Evolutionary conservation across 2,113 vertebrate genomes (phyloP).

Genomic region (Callaeas wilsoni): DNA sequence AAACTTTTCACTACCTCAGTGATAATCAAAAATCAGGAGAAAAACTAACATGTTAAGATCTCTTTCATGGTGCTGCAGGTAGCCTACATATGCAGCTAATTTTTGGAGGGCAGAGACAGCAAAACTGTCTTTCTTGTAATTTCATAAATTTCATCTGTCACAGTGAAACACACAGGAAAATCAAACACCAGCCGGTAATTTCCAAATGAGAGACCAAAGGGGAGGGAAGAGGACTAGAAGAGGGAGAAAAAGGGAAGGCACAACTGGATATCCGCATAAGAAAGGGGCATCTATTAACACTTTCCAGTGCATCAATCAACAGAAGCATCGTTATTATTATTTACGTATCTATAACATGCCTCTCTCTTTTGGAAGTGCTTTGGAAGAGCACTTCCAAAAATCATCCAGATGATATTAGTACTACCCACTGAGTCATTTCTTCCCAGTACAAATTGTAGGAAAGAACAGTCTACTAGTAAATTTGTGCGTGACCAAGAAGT

Average conservation of each 20-base stretch:
- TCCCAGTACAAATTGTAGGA: background rate
- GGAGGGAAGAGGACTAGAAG: background rate
- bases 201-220: background rate
- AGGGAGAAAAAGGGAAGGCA: background rate
- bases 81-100: background rate
- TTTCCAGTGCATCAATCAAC: background rate
- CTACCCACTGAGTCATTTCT: background rate
- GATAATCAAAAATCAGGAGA: background rate
- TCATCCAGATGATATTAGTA: background rate
- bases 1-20: background rate
- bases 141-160: background rate
- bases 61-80: background rate
- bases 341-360: background rate
- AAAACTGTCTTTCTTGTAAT: background rate
- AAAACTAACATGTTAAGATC: background rate
- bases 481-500: background rate
- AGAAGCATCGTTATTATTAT: background rate
- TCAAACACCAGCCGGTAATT: background rate
- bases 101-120: background rate
- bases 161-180: background rate
- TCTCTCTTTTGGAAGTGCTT: too few relatives aligned
- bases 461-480: background rate
- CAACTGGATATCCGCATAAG: background rate
- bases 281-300: background rate
- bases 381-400: background rate